These are phyloP conservation scores for Bergia puertoricense DNA, from an alignment of 92 coral and sea anemone species.

Conservation along the genomic window DNA sequence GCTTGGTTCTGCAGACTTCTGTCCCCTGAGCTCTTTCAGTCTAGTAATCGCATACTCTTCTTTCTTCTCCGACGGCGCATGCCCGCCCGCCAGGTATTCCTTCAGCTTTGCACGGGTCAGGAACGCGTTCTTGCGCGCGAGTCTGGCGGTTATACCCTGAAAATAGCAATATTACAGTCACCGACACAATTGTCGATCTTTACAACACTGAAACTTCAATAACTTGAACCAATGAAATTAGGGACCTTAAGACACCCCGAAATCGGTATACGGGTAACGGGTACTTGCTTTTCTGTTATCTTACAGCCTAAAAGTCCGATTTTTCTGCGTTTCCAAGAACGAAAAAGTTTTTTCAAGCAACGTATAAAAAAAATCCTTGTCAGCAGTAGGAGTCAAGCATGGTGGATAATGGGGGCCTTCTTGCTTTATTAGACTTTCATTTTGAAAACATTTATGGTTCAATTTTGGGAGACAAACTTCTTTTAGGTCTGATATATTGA, in stretches of 20 bases:
- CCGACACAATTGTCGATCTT: background rate
- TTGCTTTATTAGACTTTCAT: too few relatives aligned
- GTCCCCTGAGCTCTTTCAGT: slow-evolving; percentile 87
- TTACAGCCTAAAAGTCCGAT: background rate
- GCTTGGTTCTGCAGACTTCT: slow-evolving; percentile 45
- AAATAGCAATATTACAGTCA: background rate
- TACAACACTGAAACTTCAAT: background rate
- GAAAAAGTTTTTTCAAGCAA: background rate
- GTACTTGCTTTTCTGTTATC: too few relatives aligned
- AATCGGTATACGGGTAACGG: background rate
- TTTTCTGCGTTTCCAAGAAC: background rate
- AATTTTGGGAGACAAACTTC: too few relatives aligned
- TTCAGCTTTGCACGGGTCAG: slow-evolving; percentile 87
- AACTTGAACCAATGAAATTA: background rate
- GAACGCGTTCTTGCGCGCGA: slow-evolving; percentile 94
- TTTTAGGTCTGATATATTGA: too few relatives aligned
- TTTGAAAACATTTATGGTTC: too few relatives aligned
- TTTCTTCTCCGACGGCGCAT: slow-evolving; percentile 79
- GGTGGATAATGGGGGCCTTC: background rate
- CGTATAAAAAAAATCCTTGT: background rate
- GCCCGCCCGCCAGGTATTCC: slow-evolving; percentile 87
- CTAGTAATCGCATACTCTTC: slow-evolving; percentile 85
- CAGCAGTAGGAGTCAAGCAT: background rate
- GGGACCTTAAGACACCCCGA: too few relatives aligned
- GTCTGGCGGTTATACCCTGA: slow-evolving; percentile 85